Evolutionary conservation across 2,113 vertebrate genomes (phyloP), one percentile per base, ranked within the genome.

Genomic region (Myotis yumanensis): DNA sequence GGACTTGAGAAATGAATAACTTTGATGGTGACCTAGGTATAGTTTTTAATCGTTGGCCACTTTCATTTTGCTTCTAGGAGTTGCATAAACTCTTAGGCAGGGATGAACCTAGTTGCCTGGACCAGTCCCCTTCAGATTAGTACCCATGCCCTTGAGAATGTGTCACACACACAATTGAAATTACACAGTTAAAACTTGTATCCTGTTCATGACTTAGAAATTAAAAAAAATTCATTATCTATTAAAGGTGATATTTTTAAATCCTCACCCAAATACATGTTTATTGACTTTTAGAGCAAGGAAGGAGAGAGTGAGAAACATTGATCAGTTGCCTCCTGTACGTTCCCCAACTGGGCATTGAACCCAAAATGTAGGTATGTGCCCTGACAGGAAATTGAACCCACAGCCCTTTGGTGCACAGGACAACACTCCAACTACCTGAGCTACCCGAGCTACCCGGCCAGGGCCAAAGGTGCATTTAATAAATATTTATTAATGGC

Each of bases 401-500:
- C 15, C 32, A 68, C 32, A 68, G 9, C 15, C 64, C 32, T 68
- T 17, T 17, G 64, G 32, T 68, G 32, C 32, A n/a, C 5, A n/a
- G 32, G 62, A 68, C 32, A 17, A 68, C 15, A 16, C 30, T 68
- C 15, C 64, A 68, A n/a, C 15, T 16, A n/a, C 32, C 15, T 68
- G 64, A 68, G 30, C 64, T 15, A 32, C 15, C 64, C 5, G 14
- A 66, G 5, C 15, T 17, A 68, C 32, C 64, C 2, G 2, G 30
- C 30, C 64, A 68, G 32, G 64, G 32, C 14, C 71, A 23, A 71
- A 88, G 11, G 86, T 85, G 3, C 68, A 48, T 17, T 80, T 84
- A 48, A 86, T 89, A 86, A 92, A 92, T 72, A 79, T 84, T 91
- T 75, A 66, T 32, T 68, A 25, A 77, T 37, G 12, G 22, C 62